These are phyloP conservation scores for Neocrepidodera transversa DNA, from an alignment of 2,888 invertebrate species.

Conservation along the genomic window DNA sequence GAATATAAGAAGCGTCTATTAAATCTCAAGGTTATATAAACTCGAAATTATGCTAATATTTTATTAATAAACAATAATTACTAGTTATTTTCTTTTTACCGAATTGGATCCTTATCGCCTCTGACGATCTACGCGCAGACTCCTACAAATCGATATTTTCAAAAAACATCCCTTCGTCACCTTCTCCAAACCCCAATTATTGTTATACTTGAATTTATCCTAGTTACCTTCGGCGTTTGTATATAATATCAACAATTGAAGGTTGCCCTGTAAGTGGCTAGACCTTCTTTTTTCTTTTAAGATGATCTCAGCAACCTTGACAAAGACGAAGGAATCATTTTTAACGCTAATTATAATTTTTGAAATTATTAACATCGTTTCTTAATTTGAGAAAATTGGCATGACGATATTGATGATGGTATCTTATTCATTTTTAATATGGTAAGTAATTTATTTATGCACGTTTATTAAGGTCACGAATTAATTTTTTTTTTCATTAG, in stretches of 20 bases:
- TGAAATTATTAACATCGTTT: conserved; percentile 4
- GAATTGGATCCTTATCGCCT: conserved; percentile 18
- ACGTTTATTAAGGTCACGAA: not conserved
- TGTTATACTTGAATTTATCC: conserved; percentile 8
- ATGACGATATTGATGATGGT: conserved; percentile 12
- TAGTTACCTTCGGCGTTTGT: conserved; percentile 22
- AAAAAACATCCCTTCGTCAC: conserved; percentile 33
- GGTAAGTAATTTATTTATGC: conserved; percentile 29
- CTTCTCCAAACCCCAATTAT: conserved; percentile 20
- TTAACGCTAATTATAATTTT: not conserved
- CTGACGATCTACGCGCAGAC: conserved; percentile 38
- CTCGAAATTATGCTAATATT: no score
- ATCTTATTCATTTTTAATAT: conserved; percentile 20
- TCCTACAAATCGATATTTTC: conserved; percentile 39
- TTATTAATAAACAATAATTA: no score
- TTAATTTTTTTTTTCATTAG: no score
- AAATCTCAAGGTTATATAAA: no score
- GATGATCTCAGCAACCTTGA: conserved; percentile 32
- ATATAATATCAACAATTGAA: conserved; percentile 23
- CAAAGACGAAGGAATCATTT: conserved; percentile 1
- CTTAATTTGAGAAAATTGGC: conserved; percentile 12
- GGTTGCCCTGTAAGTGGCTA: not conserved
- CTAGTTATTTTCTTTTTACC: no score
- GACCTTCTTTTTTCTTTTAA: conserved; percentile 24
- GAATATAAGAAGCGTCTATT: no score